Conservation (phyloP, 1,140 invertebrate species). For the Brachionus sp. region DNA sequence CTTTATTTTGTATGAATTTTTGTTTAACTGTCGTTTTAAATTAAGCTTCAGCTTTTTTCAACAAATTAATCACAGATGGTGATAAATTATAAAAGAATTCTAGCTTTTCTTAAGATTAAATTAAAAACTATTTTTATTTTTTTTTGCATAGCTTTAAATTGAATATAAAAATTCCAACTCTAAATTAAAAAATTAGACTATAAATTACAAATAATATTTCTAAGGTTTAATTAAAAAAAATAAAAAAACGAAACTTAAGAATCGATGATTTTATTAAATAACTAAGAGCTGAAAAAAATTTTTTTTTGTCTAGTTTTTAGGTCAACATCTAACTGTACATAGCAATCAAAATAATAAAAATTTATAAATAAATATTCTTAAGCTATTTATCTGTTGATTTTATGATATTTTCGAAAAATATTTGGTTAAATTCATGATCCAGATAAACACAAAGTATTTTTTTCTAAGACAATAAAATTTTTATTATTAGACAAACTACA, state of each 20-base stretch:
- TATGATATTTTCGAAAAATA: neutral
- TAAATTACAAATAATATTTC: neutral
- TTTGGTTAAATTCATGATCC: neutral
- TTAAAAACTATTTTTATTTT: neutral
- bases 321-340: neutral
- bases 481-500: neutral
- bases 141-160: neutral
- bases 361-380: neutral
- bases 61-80: neutral
- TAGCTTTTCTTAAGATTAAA: neutral
- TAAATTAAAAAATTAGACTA: neutral
- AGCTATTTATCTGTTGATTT: neutral
- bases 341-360: neutral
- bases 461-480: neutral
- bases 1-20: neutral
- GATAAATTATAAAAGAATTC: neutral
- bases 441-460: neutral
- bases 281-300: too few relatives aligned
- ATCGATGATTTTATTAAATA: too few relatives aligned
- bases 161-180: neutral
- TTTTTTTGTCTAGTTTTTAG: neutral
- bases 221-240: too few relatives aligned
- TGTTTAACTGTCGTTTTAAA: neutral
- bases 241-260: too few relatives aligned
- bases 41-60: neutral